Evolutionary conservation across 2,113 vertebrate genomes (phyloP), one percentile per base, ranked within the genome.

Genomic region (Protobothrops mucrosquamatus): DNA sequence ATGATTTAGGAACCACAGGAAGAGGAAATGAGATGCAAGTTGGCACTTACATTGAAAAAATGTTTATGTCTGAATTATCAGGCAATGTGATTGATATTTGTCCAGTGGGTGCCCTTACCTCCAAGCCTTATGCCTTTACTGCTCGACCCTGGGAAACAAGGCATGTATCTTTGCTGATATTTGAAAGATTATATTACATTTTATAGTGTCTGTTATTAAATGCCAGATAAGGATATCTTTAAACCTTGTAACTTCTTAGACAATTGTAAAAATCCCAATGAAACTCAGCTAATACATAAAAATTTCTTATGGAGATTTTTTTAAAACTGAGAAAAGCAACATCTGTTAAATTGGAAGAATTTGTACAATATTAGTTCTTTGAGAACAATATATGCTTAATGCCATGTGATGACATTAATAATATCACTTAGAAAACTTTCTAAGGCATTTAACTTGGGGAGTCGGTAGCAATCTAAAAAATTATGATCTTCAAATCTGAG

Each of bases 41-140:
- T 91, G 99, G 99, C 61, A 99, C 99, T 10, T 99, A 99, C 0
- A 98, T 99, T 93, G 99, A 99, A 96, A 99, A 99, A 97, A 99
- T 99, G 99, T 99, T 99, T 95, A 99, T 99, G 99, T 99, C 99
- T 0, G 99, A 99, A 95, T 94, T 99, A 88, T 99, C 99, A 14
- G 99, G 99, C 15, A 99, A 99, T 91, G 94, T 99, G 39, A 99
- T 99, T 92, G 99, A 99, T 34, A 98, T 99, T 93, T 99, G 99
- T 94, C 99, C 99, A 39, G 99, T 99, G 2, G 99, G 99, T 91
- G 99, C 99, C 11, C 98, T 99, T 92, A 99, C 99, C 0, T 99
- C 99, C 74, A 99, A 99, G 95, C 99, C 99, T 1, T 99, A 99
- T 85, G 99, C 99, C 23, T 99, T 99, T 96, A 99, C 99, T 56